Percentiles rank a stretch among this genome's conserved stretches.
Conservation (phyloP, 2,797 vertebrate genomes). For the Aratinga solstitialis region DNA sequence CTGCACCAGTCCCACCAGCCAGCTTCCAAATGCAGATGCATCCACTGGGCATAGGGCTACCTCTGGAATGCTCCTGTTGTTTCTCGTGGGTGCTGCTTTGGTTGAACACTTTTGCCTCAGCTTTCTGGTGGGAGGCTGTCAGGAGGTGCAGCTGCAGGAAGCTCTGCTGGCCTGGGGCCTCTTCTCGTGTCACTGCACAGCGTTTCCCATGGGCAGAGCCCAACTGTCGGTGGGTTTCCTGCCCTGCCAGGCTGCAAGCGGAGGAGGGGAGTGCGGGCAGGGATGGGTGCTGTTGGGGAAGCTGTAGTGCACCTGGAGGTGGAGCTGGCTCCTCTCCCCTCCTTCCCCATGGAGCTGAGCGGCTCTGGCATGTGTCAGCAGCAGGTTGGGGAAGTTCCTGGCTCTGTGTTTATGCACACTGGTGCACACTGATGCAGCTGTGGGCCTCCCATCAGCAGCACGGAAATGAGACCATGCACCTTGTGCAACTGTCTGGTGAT, state of each 20-base stretch:
- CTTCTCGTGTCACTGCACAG: not conserved
- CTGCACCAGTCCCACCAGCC: not conserved
- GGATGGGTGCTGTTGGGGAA: not conserved
- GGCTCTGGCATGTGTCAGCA: not conserved
- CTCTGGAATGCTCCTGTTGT: not conserved
- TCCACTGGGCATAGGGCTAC: not conserved
- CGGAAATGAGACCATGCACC: not conserved
- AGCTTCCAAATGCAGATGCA: not conserved
- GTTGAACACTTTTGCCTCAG: rapidly evolving
- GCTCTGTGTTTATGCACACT: not conserved
- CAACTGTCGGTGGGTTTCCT: not conserved
- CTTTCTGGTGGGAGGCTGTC: not conserved
- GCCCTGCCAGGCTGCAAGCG: not conserved
- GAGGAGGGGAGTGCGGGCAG: not conserved
- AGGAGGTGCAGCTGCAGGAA: constrained; percentile 51
- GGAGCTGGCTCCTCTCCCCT: not conserved
- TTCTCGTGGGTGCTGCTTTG: not conserved
- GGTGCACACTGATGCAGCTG: not conserved
- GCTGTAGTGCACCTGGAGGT: not conserved
- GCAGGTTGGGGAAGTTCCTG: not conserved
- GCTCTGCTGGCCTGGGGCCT: not conserved
- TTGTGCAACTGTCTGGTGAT: rapidly evolving
- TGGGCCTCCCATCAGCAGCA: not conserved
- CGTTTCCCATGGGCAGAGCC: constrained; percentile 39
- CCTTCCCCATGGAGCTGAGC: not conserved